Evolutionary conservation across 2,113 vertebrate genomes (phyloP).

Genomic region (Dolichallabes microphthalmus): DNA sequence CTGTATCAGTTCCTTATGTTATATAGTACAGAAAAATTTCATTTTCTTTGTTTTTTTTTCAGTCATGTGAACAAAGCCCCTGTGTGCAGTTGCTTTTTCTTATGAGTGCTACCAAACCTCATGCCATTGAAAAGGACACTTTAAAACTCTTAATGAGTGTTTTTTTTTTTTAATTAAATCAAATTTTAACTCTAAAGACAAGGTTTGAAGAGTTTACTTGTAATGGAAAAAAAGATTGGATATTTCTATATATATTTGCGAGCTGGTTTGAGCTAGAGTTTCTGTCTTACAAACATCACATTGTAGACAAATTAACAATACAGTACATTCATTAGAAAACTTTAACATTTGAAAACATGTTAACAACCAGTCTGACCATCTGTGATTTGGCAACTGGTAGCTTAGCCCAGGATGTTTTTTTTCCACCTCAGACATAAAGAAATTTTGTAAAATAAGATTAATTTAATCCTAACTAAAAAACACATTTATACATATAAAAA

Average conservation of each 20-base stretch:
- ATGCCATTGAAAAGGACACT: conserved; percentile 62
- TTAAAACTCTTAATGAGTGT: conserved; percentile 57
- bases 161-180: conserved; percentile 63
- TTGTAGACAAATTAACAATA: neutral
- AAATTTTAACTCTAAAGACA: conserved; percentile 77
- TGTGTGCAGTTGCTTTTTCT: conserved; percentile 9
- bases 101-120: conserved; percentile 39
- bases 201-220: conserved; percentile 73
- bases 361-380: neutral
- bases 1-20: conserved; percentile 24
- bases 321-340: neutral
- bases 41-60: neutral
- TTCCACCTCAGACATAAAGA: neutral
- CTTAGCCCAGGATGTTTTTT: neutral
- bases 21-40: neutral
- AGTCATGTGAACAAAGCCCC: conserved; percentile 7
- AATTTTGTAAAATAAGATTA: conserved; percentile 70
- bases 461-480: conserved; percentile 33
- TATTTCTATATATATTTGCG: conserved; percentile 72
- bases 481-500: conserved; percentile 60
- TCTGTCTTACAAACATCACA: neutral
- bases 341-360: neutral
- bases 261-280: neutral
- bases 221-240: conserved; percentile 74
- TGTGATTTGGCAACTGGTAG: conserved; percentile 42